A percentile compares a stretch with the other conserved stretches of the same genome.
These are phyloP conservation scores for Ischnus inquisitorius DNA, from an alignment of 2,888 invertebrate species.

Conservation along the genomic window DNA sequence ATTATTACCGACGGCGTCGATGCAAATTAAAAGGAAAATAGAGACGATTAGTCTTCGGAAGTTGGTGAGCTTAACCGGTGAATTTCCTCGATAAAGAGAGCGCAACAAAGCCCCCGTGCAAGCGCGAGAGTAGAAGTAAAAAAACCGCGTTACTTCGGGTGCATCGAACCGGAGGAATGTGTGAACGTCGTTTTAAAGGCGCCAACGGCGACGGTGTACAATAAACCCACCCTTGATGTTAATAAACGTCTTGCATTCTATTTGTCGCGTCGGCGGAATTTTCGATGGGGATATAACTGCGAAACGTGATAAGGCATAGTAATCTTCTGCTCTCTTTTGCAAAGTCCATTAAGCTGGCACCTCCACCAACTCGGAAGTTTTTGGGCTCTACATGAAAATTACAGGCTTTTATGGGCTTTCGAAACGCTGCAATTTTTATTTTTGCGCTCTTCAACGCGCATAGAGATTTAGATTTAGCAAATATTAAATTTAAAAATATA, in stretches of 20 bases:
- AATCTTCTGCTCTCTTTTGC: conserved; percentile 11
- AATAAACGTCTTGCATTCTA: conserved; percentile 16
- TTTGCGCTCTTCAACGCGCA: no score
- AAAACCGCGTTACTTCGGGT: background rate
- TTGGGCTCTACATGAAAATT: no score
- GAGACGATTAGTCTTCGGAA: background rate
- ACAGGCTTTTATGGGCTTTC: no score
- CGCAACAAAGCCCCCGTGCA: background rate
- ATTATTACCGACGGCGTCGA: background rate
- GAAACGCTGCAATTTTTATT: no score
- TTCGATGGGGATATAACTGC: conserved; percentile 5
- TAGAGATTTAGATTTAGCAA: no score
- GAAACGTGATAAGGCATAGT: conserved; percentile 13
- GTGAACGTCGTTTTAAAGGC: background rate
- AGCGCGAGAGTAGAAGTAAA: background rate
- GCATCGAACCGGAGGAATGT: conserved; percentile 18
- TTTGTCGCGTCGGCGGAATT: conserved; percentile 16
- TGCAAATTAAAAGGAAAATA: background rate
- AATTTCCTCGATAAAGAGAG: conserved; percentile 3
- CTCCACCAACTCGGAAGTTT: no score
- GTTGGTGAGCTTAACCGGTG: background rate
- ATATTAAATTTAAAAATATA: no score
- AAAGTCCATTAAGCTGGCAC: no score
- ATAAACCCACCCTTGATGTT: background rate
- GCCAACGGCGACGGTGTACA: background rate